These are phyloP conservation scores for Graphium colonna DNA, from an alignment of 2,888 invertebrate genomes.

Conservation along the genomic window DNA sequence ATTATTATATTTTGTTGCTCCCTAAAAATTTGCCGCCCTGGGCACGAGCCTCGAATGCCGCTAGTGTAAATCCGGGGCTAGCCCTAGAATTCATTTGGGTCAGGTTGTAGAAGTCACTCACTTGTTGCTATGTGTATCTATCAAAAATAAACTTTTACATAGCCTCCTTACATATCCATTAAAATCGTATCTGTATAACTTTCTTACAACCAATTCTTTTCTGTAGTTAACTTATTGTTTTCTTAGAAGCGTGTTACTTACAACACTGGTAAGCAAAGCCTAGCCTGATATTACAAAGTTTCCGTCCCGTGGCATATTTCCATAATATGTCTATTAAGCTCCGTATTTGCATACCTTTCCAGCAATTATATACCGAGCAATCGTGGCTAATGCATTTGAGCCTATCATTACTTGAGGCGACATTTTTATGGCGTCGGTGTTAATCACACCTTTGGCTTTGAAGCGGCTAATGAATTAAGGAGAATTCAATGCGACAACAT, in stretches of 20 bases:
- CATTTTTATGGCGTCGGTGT: slow-evolving; percentile 8
- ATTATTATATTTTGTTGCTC: too few relatives aligned
- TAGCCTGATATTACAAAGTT: slow-evolving; percentile 28
- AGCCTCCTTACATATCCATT: too few relatives aligned
- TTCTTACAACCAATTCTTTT: too few relatives aligned
- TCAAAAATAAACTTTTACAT: too few relatives aligned
- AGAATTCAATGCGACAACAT: neutral
- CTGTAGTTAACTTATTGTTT: neutral
- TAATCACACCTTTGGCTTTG: slow-evolving; percentile 9
- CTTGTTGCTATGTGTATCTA: too few relatives aligned
- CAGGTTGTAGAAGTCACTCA: too few relatives aligned
- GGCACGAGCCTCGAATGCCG: too few relatives aligned
- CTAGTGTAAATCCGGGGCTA: too few relatives aligned
- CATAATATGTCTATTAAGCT: slow-evolving; percentile 47
- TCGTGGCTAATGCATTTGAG: slow-evolving; percentile 14
- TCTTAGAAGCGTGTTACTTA: slow-evolving; percentile 5
- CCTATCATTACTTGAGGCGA: slow-evolving; percentile 17
- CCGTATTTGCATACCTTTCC: slow-evolving; percentile 42
- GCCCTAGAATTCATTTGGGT: too few relatives aligned
- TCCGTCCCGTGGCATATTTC: slow-evolving; percentile 44
- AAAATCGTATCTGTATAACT: too few relatives aligned
- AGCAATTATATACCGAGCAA: slow-evolving; percentile 32
- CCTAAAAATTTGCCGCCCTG: too few relatives aligned
- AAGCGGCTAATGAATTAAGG: slow-evolving; percentile 1
- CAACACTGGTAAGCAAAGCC: slow-evolving; percentile 15